A percentile compares a stretch with the other conserved stretches of the same genome.
Conservation (phyloP, 1,140 invertebrate species). For the Bombus difficillimus region DNA sequence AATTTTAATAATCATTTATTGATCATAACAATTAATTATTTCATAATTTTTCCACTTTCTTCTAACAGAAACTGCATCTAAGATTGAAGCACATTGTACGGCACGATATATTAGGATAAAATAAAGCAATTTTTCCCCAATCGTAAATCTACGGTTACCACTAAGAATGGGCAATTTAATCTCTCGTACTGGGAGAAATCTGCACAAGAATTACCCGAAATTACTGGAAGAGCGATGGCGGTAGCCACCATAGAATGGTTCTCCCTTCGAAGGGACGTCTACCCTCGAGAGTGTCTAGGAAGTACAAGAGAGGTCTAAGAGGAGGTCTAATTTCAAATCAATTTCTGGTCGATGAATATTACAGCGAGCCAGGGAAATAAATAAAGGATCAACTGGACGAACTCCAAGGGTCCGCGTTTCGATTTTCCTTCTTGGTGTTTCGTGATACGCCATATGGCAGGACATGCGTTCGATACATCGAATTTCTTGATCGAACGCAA, state of each 20-base stretch:
- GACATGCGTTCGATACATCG: conserved; percentile 61
- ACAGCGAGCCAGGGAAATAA: conserved; percentile 75
- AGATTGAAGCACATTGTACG: neutral
- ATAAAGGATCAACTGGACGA: conserved; percentile 73
- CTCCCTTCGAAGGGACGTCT: conserved; percentile 61
- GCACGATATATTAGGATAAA: neutral
- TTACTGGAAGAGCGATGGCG: conserved; percentile 7
- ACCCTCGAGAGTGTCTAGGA: conserved; percentile 33
- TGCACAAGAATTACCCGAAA: conserved; percentile 13
- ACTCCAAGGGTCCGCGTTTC: conserved; percentile 52
- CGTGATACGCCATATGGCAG: conserved; percentile 1
- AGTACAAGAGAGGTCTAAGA: conserved; percentile 53
- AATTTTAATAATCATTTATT: no score
- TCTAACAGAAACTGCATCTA: neutral
- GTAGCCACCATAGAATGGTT: conserved; percentile 51
- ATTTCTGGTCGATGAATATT: conserved; percentile 80
- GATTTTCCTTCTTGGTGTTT: conserved; percentile 55
- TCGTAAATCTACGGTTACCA: neutral
- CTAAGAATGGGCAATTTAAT: neutral
- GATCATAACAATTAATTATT: no score
- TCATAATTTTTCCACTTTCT: neutral
- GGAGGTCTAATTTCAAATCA: conserved; percentile 78
- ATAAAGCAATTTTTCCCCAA: neutral
- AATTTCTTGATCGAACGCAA: conserved; percentile 46
- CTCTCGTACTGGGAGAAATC: conserved; percentile 1